phyloP scores from a whole-genome alignment of 2,888 invertebrate genomes.

The Sinohyriopsis cumingii region DNA sequence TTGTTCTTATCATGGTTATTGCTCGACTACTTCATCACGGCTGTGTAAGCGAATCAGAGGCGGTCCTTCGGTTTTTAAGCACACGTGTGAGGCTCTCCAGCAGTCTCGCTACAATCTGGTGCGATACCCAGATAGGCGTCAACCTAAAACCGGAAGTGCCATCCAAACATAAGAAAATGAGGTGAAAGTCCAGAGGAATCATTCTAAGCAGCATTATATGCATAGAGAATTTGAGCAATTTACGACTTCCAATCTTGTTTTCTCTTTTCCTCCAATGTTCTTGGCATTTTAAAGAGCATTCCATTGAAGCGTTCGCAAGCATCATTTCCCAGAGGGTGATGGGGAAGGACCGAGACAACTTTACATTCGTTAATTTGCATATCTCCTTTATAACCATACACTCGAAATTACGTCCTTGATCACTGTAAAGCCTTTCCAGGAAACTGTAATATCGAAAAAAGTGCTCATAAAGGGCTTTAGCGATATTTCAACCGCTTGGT shows the following conservation, averaged over 20 bases:
- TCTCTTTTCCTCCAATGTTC: conserved; percentile 10
- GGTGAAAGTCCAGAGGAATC: conserved; percentile 19
- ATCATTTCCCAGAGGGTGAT: conserved; percentile 29
- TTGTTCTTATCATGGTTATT: background rate
- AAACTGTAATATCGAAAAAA: conserved; percentile 20
- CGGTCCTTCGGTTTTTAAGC: background rate
- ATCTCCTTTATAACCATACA: conserved; percentile 12
- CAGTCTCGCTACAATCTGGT: too few relatives aligned
- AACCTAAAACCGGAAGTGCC: conserved; percentile 15
- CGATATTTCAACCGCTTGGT: conserved; percentile 21
- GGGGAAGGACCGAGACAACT: conserved; percentile 20
- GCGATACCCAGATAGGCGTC: background rate
- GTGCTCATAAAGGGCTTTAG: conserved; percentile 13
- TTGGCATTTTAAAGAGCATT: conserved; percentile 16
- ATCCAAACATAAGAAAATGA: conserved; percentile 19
- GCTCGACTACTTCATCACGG: background rate
- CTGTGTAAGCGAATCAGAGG: background rate
- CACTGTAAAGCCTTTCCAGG: conserved; percentile 18
- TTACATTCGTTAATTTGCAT: conserved; percentile 11
- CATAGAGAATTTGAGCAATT: conserved; percentile 9
- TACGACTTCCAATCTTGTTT: conserved; percentile 21
- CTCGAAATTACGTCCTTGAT: conserved; percentile 28
- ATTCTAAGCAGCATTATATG: conserved; percentile 18
- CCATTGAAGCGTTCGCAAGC: conserved; percentile 21
- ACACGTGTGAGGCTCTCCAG: background rate